Conservation (phyloP, 2,113 vertebrate species). For the Hypomesus transpacificus region DNA sequence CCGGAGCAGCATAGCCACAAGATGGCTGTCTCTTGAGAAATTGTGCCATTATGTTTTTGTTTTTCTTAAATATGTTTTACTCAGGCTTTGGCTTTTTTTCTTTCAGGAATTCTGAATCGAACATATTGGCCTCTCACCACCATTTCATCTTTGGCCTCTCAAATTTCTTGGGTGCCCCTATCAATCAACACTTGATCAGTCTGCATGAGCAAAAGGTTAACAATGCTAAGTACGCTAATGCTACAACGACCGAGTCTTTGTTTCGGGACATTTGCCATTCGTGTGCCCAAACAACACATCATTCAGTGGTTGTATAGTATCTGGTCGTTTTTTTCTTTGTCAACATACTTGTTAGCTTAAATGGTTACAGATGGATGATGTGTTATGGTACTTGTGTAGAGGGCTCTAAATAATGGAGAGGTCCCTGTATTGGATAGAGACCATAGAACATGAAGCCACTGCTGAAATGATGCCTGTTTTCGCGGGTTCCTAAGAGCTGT, state of each 20-base stretch:
- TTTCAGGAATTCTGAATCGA: background rate
- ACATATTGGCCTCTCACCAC: background rate
- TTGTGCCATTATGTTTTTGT: constrained; percentile 37
- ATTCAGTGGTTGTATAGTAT: constrained; percentile 35
- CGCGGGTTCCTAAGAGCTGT: constrained; percentile 28
- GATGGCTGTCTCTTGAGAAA: constrained; percentile 44
- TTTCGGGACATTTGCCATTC: constrained; percentile 44
- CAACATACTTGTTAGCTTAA: constrained; percentile 4
- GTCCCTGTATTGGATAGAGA: constrained; percentile 15
- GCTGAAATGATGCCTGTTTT: constrained; percentile 33
- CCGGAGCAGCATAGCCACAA: constrained; percentile 51
- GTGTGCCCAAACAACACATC: constrained; percentile 11
- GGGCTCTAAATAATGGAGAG: constrained; percentile 29
- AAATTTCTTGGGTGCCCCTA: background rate
- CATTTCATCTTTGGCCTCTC: background rate
- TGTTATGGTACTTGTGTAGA: constrained; percentile 18
- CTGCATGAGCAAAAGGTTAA: background rate
- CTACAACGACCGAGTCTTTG: background rate
- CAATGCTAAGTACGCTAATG: background rate
- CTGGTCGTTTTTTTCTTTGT: constrained; percentile 20
- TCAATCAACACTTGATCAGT: background rate
- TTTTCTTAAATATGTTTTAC: background rate
- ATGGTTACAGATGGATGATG: background rate
- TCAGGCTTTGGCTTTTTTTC: background rate
- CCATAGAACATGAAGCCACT: constrained; percentile 42